Base-by-base conservation (phyloP, 53 echinoderm and acorn worm species). In the Actinopyga echinites region DNA sequence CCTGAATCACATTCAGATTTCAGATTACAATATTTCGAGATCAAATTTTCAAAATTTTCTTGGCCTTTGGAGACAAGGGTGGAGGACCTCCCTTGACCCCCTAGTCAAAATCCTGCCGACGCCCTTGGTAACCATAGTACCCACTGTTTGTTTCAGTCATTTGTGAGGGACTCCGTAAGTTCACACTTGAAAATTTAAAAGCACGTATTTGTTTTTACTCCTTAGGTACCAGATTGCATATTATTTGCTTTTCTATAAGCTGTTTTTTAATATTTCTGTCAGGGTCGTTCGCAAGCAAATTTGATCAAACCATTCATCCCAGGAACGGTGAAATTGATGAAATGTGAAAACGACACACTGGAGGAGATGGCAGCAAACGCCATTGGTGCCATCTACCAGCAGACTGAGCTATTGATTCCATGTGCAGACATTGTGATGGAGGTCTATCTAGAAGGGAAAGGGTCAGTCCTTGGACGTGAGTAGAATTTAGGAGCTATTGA, bases 351-450 rank as follows among this genome's bases (percentile, higher is more conserved):
- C 13, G 83, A 91, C 17, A 30, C 24, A 10, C 71, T 93, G 43
- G 69, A 34, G 12, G 69, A 69, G 6, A 64, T 79, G 17, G 88
- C 91, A 11, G 84, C 88, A 1, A 42, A 44, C 29, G 75, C 88
- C 30, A 67, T 93, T 29, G 64, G 86, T 28, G 31, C 73, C 31
- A 77, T 93, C 63, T 85, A 93, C 55, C 85, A 83, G 19, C 88
- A 91, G 29, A 79, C 69, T 0, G 93, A 93, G 3, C 66, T 88
- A 22, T 71, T 93, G 4, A 56, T 82, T 15, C 89, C 93, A 5
- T 93, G 85, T 30, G 90, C 90, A 9, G 93, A 93, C 22, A 87
- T 88, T 21, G 86, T 93, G 28, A 83, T 93, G 33, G 93, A 93
- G 10, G 89, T 86, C 0, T 93, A 87, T 55, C 65, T 93, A 0